Base-by-base conservation (phyloP, 2,113 vertebrate genomes). In the Oncorhynchus keta region DNA sequence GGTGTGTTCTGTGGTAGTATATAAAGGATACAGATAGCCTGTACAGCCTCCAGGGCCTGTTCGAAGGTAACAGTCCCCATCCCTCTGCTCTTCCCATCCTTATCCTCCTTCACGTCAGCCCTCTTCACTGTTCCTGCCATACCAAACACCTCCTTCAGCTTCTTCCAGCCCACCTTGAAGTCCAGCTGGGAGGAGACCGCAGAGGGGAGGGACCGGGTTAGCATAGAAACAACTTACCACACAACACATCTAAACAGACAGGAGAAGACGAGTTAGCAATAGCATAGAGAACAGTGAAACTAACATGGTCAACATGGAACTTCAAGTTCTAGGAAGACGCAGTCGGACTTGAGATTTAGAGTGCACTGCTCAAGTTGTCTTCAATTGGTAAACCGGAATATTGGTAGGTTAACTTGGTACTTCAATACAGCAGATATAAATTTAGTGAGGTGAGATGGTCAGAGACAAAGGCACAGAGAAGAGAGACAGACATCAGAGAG, bases 81-180 rank as follows among this genome's bases (percentile, higher is more conserved):
- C 72, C 97, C 98, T 80, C 98, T 93, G 83, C 98, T 99, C 89
- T 98, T 99, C 81, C 98, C 98, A 13, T 99, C 97, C 89, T 98
- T 98, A 83, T 99, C 97, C 91, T 99, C 98, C 89, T 99, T 99
- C 64, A 99, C 97, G 59, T 99, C 97, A 1, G 98, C 96, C 83
- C 97, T 95, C 85, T 98, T 98, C 77, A 99, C 98, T 48, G 92
- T 93, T 48, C 97, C 98, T 49, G 97, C 97, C 94, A 99, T 99
- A 88, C 95, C 87, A 83, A 99, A 99, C 16, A 99, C 98, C 88
- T 99, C 98, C 83, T 99, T 99, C 69, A 99, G 89, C 88, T 99
- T 99, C 93, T 99, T 99, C 98, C 98, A 99, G 81, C 97, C 95
- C 90, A 99, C 98, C 90, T 98, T 99, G 85, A 98, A 99, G 89